Base-by-base conservation (phyloP, 2,888 invertebrate species). In the Melipona beecheii region DNA sequence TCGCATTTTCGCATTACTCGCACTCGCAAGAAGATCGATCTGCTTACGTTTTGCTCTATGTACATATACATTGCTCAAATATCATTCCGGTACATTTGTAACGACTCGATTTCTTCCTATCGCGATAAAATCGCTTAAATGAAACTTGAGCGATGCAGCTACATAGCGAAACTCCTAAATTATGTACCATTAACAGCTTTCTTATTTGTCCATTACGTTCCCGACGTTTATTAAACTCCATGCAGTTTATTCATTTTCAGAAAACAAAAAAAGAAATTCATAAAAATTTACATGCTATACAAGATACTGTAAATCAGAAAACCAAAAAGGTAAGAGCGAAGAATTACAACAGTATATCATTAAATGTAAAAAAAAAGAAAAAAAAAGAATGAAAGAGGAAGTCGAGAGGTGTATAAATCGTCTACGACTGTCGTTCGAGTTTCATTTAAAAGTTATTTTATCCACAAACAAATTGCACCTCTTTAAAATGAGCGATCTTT, bases 381-480 rank as follows among this genome's bases (percentile, higher is more conserved):
- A 69, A 9, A 27, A 21, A 69, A 58, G 58, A 43, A 54, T 0
- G 19, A 36, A 75, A 66, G 19, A 74, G 74, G 58, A 50, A 60
- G 21, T 70, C 43, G 36, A 70, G 36, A 70, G 62, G 70, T 76
- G 60, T 60, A 36, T 52, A 36, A 76, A 24, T 70, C 17, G 49
- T 62, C 21, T 31, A 62, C 24, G 73, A 54, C 36, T 36, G 21
- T 64, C 66, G 49, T 62, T 71, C 74, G 71, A 82, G 82, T 71
- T 70, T 69, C 78, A 70, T 71, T 58, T 52, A 66, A 65, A 24
- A 56, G 66, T 56, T 49, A 15, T 50, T 81, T 75, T 71, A 68
- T 84, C 70, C 43, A 27, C n/a, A 64, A 70, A 77, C 64, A 65
- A 73, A 82, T 75, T 75, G 83, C 72, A 64, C 58, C 27, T 36